phyloP scores from a whole-genome alignment of 2,113 vertebrate species.

The Poeciliopsis retropinna region DNA sequence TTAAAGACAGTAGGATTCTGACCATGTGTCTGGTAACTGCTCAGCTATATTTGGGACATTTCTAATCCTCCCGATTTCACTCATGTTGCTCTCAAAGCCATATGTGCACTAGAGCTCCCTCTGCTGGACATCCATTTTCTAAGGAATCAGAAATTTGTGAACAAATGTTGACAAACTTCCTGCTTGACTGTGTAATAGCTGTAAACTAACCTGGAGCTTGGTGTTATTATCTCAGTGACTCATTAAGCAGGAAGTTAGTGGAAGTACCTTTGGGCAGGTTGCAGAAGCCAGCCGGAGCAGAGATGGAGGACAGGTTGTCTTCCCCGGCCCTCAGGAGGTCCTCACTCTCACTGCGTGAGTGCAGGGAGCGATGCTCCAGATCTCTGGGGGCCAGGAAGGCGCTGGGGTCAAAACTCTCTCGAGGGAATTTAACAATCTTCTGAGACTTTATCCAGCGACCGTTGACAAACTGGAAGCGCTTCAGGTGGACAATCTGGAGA shows the following conservation, averaged over 20 bases:
- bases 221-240: no score
- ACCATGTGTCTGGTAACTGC: no score
- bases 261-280: slow-evolving; percentile 84
- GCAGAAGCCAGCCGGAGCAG: slow-evolving; percentile 83
- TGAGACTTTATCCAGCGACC: slow-evolving; percentile 99
- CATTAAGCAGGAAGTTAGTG: not conserved
- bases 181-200: no score
- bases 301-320: slow-evolving; percentile 82
- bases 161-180: no score
- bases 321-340: slow-evolving; percentile 74
- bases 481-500: slow-evolving; percentile 94
- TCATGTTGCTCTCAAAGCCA: not conserved
- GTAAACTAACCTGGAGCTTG: no score
- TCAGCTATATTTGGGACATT: no score
- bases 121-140: not conserved
- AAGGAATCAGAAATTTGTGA: no score
- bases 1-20: no score
- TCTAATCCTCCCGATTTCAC: no score
- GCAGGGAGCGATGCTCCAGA: slow-evolving; percentile 77
- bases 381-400: slow-evolving; percentile 95
- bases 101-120: not conserved
- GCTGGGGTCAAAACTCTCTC: slow-evolving; percentile 93
- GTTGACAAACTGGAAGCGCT: slow-evolving; percentile 97
- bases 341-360: slow-evolving; percentile 79
- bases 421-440: slow-evolving; percentile 98